These are phyloP conservation scores for Nothura maculosa DNA, from an alignment of 2,797 vertebrate species.

Conservation along the genomic window DNA sequence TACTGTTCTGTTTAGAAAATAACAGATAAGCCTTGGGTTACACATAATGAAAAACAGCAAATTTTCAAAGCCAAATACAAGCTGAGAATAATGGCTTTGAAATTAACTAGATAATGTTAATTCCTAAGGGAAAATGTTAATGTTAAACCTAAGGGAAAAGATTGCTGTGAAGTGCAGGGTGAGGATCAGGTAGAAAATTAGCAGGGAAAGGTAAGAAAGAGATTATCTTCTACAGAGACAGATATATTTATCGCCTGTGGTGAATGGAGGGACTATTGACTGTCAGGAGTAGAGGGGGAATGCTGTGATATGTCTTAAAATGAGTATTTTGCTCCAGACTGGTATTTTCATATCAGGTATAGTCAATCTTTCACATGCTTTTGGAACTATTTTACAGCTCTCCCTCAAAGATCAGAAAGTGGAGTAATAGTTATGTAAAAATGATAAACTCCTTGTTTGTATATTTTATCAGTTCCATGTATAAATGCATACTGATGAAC, in stretches of 20 bases:
- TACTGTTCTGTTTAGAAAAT: not conserved
- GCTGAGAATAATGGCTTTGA: not conserved
- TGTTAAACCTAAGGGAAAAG: not conserved
- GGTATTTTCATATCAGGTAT: not conserved
- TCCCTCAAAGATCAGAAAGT: not conserved
- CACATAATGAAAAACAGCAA: not conserved
- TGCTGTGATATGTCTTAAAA: not conserved
- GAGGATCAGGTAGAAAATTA: not conserved
- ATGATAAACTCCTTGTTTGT: not conserved
- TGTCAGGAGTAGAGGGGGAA: not conserved
- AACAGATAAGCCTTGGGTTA: not conserved
- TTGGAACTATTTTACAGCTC: not conserved
- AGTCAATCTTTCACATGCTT: not conserved
- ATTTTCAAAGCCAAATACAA: not conserved
- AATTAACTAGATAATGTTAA: not conserved
- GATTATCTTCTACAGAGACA: not conserved
- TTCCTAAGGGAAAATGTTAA: not conserved
- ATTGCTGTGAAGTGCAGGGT: not conserved
- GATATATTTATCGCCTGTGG: conserved; percentile 7
- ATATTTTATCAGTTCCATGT: not conserved
- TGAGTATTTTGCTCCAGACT: not conserved
- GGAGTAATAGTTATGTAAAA: not conserved
- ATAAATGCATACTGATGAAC: not conserved
- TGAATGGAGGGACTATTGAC: not conserved
- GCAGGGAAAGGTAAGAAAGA: not conserved